These are phyloP conservation scores for Athalia circularis DNA, from an alignment of 2,888 invertebrate genomes.

Conservation along the genomic window DNA sequence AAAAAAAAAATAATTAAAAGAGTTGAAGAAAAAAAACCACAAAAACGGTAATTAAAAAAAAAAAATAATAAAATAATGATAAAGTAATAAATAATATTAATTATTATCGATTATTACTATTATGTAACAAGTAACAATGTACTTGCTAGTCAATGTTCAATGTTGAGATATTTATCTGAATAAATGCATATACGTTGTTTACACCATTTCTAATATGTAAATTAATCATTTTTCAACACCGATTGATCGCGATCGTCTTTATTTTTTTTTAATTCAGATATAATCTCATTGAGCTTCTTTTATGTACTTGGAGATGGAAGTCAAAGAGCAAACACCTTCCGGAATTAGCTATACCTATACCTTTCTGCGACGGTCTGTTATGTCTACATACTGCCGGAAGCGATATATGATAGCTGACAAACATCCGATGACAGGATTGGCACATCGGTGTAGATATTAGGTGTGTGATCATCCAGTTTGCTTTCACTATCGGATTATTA, in stretches of 20 bases:
- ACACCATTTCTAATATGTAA: conserved; percentile 57
- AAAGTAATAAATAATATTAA: conserved; percentile 47
- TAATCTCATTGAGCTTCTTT: not conserved
- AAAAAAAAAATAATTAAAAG: conserved; percentile 50
- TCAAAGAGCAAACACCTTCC: no score
- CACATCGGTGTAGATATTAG: no score
- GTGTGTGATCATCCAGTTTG: no score
- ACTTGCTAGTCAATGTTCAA: conserved; percentile 70
- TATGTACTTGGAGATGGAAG: no score
- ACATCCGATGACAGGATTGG: no score
- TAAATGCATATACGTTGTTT: conserved; percentile 68
- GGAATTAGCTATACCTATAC: no score
- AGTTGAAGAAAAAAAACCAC: conserved; percentile 49
- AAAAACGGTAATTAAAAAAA: conserved; percentile 24
- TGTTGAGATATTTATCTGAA: conserved; percentile 69
- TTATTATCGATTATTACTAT: conserved; percentile 48
- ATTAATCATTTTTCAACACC: not conserved
- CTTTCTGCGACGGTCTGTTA: no score
- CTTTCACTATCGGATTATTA: no score
- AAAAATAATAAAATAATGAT: conserved; percentile 54
- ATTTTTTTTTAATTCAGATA: not conserved
- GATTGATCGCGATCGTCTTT: not conserved
- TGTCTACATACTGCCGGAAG: no score
- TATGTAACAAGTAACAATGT: conserved; percentile 60
- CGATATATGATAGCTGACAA: no score